A percentile compares a stretch with the other conserved stretches of the same genome.
These are phyloP conservation scores for Microdon myrmicae DNA, from an alignment of 2,888 invertebrate species.

Conservation along the genomic window DNA sequence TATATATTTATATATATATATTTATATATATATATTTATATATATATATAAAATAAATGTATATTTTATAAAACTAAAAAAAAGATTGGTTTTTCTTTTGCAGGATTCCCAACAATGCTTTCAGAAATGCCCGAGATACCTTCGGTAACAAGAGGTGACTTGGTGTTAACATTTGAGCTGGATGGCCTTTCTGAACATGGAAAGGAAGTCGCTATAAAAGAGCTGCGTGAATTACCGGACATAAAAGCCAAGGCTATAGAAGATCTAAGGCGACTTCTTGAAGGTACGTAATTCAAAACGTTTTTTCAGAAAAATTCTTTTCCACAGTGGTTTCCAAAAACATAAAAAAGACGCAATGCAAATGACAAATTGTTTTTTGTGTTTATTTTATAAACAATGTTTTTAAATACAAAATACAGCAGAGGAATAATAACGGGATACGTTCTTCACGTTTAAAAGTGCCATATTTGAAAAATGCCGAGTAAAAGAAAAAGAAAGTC, in stretches of 20 bases:
- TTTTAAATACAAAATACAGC: too few relatives aligned
- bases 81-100: constrained; percentile 38
- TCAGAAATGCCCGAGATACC: constrained; percentile 77
- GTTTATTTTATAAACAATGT: too few relatives aligned
- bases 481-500: too few relatives aligned
- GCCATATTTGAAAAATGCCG: too few relatives aligned
- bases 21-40: background rate
- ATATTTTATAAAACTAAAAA: constrained; percentile 23
- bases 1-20: background rate
- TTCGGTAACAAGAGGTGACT: constrained; percentile 74
- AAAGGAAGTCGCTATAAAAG: constrained; percentile 75
- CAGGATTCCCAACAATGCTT: constrained; percentile 78
- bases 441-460: too few relatives aligned
- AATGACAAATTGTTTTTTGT: too few relatives aligned
- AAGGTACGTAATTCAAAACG: constrained; percentile 73
- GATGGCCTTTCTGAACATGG: constrained; percentile 73
- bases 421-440: too few relatives aligned
- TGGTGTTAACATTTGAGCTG: constrained; percentile 71
- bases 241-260: constrained; percentile 71
- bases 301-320: too few relatives aligned
- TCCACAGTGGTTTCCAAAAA: too few relatives aligned
- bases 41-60: background rate
- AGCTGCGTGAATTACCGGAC: constrained; percentile 80
- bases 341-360: too few relatives aligned
- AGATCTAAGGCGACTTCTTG: constrained; percentile 70